Evolutionary conservation across 2,113 vertebrate genomes (phyloP).

Genomic region (Mionectes macconnelli): DNA sequence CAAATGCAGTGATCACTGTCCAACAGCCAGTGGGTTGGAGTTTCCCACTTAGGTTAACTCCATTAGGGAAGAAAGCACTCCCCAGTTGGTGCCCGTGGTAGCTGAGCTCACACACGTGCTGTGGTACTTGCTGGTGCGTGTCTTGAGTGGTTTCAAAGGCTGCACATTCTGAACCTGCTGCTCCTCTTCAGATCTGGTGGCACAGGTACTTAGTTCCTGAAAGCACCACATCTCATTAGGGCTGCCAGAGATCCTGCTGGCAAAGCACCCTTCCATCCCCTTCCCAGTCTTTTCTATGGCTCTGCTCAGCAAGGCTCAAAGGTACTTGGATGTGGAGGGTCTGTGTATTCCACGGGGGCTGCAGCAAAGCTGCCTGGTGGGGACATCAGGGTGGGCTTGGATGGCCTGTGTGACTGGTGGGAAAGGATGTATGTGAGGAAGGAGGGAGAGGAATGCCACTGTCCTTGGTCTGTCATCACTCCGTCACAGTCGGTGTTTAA

Average conservation of each 20-base stretch:
- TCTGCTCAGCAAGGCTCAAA: not conserved
- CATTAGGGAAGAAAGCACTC: fast-evolving
- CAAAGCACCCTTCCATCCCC: not conserved
- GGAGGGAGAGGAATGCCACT: not conserved
- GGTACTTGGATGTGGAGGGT: not conserved
- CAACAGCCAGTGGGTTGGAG: not conserved
- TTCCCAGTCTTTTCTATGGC: fast-evolving
- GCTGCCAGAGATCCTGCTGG: not conserved
- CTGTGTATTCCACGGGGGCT: not conserved
- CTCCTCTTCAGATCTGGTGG: not conserved
- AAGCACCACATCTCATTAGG: not conserved
- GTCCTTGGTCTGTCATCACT: not conserved
- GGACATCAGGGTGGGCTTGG: not conserved
- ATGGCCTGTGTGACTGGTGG: not conserved
- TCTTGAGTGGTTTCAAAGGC: not conserved
- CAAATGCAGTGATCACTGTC: not conserved
- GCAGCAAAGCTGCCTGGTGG: not conserved
- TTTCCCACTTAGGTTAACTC: not conserved
- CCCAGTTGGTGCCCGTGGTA: fast-evolving
- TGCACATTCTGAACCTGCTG: not conserved
- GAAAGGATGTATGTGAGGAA: not conserved
- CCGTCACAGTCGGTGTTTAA: not conserved
- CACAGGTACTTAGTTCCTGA: not conserved
- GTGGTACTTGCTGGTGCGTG: not conserved
- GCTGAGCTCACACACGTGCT: not conserved